Evolutionary conservation across 2,888 invertebrate species (phyloP).

Genomic region (Heterodera filipjevi): DNA sequence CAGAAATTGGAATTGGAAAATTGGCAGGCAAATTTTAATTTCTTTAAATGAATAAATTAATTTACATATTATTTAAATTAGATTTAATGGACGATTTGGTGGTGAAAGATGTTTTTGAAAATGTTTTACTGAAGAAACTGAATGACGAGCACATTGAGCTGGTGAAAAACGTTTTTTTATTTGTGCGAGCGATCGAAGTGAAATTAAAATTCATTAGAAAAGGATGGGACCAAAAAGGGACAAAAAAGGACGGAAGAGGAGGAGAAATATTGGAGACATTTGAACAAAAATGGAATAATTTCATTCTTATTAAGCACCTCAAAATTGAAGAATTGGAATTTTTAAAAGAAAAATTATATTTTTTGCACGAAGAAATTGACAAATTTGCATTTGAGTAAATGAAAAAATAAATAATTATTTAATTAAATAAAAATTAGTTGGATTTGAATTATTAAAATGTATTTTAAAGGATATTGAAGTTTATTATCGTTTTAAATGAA

Average conservation of each 20-base stretch:
- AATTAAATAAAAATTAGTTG: neutral
- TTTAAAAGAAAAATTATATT: neutral
- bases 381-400: conserved; percentile 1
- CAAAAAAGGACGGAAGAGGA: neutral
- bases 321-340: neutral
- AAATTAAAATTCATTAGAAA: neutral
- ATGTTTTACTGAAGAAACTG: neutral
- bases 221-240: neutral
- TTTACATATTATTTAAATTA: neutral
- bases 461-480: neutral
- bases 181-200: neutral
- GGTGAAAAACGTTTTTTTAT: neutral
- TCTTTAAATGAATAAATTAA: neutral
- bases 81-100: neutral
- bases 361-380: neutral
- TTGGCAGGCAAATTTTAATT: neutral
- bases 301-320: neutral
- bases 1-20: neutral
- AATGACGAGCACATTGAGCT: neutral
- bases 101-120: neutral
- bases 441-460: neutral
- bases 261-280: neutral
- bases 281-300: neutral
- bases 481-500: too few relatives aligned
- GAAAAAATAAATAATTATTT: neutral